A percentile compares a stretch with the other conserved stretches of the same genome.
phyloP scores from a whole-genome alignment of 2,113 vertebrate species.

The Neogobius melanostomus region DNA sequence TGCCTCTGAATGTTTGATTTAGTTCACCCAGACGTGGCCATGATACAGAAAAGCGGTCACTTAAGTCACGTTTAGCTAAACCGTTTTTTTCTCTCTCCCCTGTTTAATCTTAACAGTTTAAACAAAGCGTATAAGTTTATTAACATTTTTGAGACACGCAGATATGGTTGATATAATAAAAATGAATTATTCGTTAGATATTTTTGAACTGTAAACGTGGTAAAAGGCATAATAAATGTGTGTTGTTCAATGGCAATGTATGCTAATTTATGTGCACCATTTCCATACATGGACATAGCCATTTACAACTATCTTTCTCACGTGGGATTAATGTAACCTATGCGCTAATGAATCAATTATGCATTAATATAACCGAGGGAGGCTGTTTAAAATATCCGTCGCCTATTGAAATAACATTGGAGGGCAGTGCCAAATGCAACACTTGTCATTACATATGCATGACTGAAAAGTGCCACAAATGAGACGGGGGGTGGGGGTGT shows the following conservation, averaged over 20 bases:
- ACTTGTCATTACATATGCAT: neutral
- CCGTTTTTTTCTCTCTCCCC: too few relatives aligned
- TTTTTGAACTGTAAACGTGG: neutral
- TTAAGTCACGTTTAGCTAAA: too few relatives aligned
- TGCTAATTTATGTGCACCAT: neutral
- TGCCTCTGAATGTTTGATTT: neutral
- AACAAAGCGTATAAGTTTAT: too few relatives aligned
- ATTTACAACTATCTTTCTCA: neutral
- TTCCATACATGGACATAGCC: neutral
- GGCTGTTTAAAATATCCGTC: neutral
- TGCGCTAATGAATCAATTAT: neutral
- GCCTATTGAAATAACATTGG: neutral
- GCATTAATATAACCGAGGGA: neutral
- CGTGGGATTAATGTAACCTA: neutral
- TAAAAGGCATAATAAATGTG: neutral
- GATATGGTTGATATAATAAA: too few relatives aligned
- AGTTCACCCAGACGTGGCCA: neutral
- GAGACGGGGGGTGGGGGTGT: neutral
- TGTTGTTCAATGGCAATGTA: neutral
- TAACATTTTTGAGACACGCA: too few relatives aligned
- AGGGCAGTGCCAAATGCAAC: neutral
- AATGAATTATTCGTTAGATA: too few relatives aligned
- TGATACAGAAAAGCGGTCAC: neutral
- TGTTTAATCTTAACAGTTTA: too few relatives aligned
- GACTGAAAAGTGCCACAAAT: neutral